Percentiles rank a stretch among this genome's conserved stretches.
phyloP scores from a whole-genome alignment of 2,797 vertebrate genomes.

The Iguana delicatissima region DNA sequence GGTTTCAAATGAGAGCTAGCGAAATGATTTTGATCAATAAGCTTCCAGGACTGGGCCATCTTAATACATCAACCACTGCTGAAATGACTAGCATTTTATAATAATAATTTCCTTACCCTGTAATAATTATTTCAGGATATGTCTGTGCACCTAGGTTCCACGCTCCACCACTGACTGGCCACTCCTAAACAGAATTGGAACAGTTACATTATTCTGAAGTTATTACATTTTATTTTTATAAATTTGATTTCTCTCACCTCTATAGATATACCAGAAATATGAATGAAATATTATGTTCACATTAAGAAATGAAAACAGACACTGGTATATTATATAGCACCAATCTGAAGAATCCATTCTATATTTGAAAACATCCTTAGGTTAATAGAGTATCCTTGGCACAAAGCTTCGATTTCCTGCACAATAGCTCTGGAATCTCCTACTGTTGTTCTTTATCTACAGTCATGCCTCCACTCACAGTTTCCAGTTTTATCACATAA shows the following conservation, averaged over 20 bases:
- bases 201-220: slow-evolving; percentile 21
- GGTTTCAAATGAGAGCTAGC: background rate
- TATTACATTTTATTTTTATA: background rate
- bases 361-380: too few species aligned
- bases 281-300: too few species aligned
- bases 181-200: slow-evolving; percentile 86
- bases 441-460: too few species aligned
- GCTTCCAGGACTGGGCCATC: background rate
- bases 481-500: too few species aligned
- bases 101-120: slow-evolving; percentile 86
- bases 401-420: too few species aligned
- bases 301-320: too few species aligned
- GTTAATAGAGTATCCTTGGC: too few species aligned
- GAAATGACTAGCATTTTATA: background rate
- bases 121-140: slow-evolving; percentile 97
- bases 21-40: background rate
- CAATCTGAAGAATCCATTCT: too few species aligned
- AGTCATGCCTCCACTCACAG: too few species aligned
- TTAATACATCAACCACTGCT: background rate
- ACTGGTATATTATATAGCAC: too few species aligned
- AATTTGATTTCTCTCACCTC: background rate
- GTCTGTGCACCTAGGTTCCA: slow-evolving; percentile 96
- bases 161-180: slow-evolving; percentile 93
- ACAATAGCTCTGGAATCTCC: too few species aligned
- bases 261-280: background rate